Conservation (phyloP, 1,140 invertebrate species). For the Orussus abietinus region DNA sequence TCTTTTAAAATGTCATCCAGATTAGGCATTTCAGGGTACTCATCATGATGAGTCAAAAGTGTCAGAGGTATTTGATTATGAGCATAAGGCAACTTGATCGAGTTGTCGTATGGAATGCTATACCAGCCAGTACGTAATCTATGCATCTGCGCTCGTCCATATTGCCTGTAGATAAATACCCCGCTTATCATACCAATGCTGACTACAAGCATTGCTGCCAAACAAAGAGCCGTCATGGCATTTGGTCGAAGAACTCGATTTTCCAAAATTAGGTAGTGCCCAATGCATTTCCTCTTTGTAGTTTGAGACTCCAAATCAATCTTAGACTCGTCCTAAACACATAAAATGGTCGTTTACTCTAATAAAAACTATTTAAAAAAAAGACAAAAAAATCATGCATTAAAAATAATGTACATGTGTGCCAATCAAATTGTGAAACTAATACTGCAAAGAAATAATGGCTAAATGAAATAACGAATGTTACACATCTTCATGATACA, state of each 20-base stretch:
- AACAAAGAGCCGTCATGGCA: conserved; percentile 63
- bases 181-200: conserved; percentile 73
- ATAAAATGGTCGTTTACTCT: background rate
- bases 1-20: conserved; percentile 26
- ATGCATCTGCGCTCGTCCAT: conserved; percentile 59
- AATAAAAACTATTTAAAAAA: background rate
- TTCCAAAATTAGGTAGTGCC: conserved; percentile 36
- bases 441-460: background rate
- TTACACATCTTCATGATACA: no score
- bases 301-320: conserved; percentile 43
- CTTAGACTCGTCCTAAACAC: conserved; percentile 32
- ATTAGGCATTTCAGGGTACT: conserved; percentile 37
- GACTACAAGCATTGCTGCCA: conserved; percentile 69
- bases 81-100: conserved; percentile 35
- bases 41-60: conserved; percentile 35
- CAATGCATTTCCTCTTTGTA: conserved; percentile 23
- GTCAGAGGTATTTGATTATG: conserved; percentile 37
- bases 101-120: conserved; percentile 60
- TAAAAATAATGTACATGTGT: background rate
- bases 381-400: background rate
- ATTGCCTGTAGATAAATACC: conserved; percentile 73
- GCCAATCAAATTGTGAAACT: background rate
- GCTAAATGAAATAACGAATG: no score
- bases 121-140: conserved; percentile 64
- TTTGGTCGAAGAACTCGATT: conserved; percentile 49